Conservation (phyloP, 2,113 vertebrate species). For the Otolemur garnettii region DNA sequence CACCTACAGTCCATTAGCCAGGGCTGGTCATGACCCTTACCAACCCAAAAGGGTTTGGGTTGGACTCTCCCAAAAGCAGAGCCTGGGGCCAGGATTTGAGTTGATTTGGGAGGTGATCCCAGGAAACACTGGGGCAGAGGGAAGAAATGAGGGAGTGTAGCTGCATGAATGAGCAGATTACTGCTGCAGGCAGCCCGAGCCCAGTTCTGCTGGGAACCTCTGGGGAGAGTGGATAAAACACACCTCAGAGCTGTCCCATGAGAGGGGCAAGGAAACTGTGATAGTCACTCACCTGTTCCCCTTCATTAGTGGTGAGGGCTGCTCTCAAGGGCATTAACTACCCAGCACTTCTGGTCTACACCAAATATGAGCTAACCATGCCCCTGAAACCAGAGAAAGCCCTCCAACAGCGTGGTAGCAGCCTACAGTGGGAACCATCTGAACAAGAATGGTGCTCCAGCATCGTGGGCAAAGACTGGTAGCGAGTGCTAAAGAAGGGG, state of each 20-base stretch:
- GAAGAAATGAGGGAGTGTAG: neutral
- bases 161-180: rapidly evolving
- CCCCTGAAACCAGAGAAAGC: neutral
- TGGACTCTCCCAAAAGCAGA: neutral
- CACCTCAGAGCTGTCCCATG: too few relatives aligned
- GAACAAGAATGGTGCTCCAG: neutral
- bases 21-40: neutral
- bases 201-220: neutral
- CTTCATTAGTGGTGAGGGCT: neutral
- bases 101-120: neutral
- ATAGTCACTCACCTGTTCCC: too few relatives aligned
- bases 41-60: neutral
- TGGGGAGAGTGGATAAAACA: neutral
- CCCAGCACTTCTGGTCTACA: neutral
- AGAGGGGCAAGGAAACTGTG: neutral
- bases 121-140: neutral
- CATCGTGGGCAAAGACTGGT: neutral
- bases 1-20: neutral
- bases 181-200: neutral
- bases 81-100: neutral
- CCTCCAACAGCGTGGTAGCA: neutral
- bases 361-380: neutral
- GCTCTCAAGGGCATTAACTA: neutral
- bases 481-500: neutral
- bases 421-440: neutral